These are phyloP conservation scores for Bugulina stolonifera DNA, from an alignment of 2,888 invertebrate genomes.

Conservation along the genomic window DNA sequence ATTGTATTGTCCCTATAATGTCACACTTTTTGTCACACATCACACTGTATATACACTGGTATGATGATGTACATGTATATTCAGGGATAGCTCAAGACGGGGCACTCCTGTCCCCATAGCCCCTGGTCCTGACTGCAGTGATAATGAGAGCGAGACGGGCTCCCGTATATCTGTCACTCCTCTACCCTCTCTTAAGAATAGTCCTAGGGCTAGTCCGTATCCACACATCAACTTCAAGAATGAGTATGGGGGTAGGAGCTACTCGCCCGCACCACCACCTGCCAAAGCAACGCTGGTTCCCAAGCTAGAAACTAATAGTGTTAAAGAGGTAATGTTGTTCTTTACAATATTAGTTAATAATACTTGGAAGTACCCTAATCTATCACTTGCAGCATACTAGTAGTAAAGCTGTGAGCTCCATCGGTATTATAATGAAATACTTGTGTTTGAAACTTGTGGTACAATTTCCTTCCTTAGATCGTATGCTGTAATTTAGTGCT, in stretches of 20 bases:
- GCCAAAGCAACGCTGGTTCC: neutral
- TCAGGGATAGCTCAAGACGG: conserved; percentile 7
- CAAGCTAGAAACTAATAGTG: neutral
- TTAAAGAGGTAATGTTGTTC: neutral
- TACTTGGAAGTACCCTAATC: too few species aligned
- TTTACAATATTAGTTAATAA: too few species aligned
- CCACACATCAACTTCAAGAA: neutral
- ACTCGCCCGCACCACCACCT: neutral
- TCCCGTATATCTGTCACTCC: conserved; percentile 14
- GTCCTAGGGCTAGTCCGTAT: conserved; percentile 23
- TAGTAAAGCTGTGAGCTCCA: too few species aligned
- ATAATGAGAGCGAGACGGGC: conserved; percentile 9
- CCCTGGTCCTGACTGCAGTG: neutral
- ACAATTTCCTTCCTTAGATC: too few species aligned
- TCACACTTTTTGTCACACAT: too few species aligned
- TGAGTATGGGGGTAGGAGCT: neutral
- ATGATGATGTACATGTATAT: too few species aligned
- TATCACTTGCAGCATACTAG: too few species aligned
- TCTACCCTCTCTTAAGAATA: conserved; percentile 9
- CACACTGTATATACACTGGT: neutral
- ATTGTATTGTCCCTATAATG: too few species aligned
- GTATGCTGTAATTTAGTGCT: too few species aligned
- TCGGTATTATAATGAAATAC: too few species aligned
- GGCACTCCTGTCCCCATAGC: neutral
- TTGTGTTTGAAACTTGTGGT: too few species aligned